Percentiles rank a stretch among this genome's conserved stretches.
These are phyloP conservation scores for Diadromus collaris DNA, from an alignment of 2,888 invertebrate species.

Conservation along the genomic window DNA sequence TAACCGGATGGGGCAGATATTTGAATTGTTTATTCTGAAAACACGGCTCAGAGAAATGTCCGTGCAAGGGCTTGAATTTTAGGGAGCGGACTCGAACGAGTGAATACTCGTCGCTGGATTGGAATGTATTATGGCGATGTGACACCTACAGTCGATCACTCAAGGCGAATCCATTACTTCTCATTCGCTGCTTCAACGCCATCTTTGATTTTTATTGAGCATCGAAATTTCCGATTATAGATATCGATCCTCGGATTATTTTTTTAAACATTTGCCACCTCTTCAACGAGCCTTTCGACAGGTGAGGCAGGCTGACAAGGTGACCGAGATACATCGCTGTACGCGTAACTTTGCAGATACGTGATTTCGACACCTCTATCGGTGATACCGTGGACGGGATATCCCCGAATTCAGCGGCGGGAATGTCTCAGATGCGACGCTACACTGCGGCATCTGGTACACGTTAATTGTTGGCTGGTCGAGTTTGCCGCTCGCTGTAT, in stretches of 20 bases:
- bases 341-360: neutral
- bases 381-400: neutral
- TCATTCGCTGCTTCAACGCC: too few species aligned
- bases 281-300: neutral
- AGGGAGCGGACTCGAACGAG: neutral
- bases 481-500: conserved; percentile 38
- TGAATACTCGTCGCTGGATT: too few species aligned
- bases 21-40: conserved; percentile 26
- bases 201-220: too few species aligned
- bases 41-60: neutral
- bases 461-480: conserved; percentile 44
- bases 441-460: neutral
- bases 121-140: too few species aligned
- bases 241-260: too few species aligned
- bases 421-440: conserved; percentile 7
- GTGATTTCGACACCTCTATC: neutral
- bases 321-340: neutral
- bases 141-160: too few species aligned
- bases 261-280: too few species aligned
- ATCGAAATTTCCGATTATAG: too few species aligned
- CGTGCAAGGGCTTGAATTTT: neutral
- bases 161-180: too few species aligned
- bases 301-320: neutral
- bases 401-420: conserved; percentile 1
- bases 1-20: conserved; percentile 7